Evolutionary conservation across 2,888 invertebrate species (phyloP), one percentile per base, ranked within the genome.

Genomic region (Hemaris fuciformis): DNA sequence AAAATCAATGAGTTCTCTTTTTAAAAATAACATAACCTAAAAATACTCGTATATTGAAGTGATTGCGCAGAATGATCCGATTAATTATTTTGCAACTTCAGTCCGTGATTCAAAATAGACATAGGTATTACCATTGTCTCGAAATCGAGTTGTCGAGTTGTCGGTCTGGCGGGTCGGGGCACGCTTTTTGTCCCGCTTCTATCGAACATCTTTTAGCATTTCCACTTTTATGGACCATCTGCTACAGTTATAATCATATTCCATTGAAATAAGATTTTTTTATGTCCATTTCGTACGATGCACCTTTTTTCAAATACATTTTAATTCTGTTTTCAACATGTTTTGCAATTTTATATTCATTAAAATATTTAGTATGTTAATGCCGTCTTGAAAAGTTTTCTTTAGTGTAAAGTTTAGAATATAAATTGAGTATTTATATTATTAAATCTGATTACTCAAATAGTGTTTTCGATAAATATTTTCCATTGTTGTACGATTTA

Each of bases 151-250:
- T 57, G 27, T 25, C n/a, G n/a, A n/a, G n/a, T n/a, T n/a, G n/a
- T n/a, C n/a, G n/a, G 43, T 23, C 43, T 57, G 62, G 31, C 18
- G 25, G 41, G 41, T 38, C 41, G 67, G 67, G 70, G 69, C 73
- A 73, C 70, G 76, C 73, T 79, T 79, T 79, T 82, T 81, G 79
- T 80, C 48, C 53, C 41, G 60, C 25, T 15, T 60, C 80, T 78
- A 76, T 73, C 66, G 77, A 70, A 71, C 74, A 87, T 87, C 75
- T 87, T 86, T 81, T 68, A 79, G 81, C 85, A 80, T 85, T 83
- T 75, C 74, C 77, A 83, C 85, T 75, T 84, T 87, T 84, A 85
- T 85, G 72, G 81, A 72, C 81, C 85, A 87, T 87, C 84, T 84
- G 84, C 75, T 70, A 76, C 74, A 77, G 58, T 70, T 62, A 66